Base-by-base conservation (phyloP, 2,888 invertebrate genomes). In the Lingula anatina region DNA sequence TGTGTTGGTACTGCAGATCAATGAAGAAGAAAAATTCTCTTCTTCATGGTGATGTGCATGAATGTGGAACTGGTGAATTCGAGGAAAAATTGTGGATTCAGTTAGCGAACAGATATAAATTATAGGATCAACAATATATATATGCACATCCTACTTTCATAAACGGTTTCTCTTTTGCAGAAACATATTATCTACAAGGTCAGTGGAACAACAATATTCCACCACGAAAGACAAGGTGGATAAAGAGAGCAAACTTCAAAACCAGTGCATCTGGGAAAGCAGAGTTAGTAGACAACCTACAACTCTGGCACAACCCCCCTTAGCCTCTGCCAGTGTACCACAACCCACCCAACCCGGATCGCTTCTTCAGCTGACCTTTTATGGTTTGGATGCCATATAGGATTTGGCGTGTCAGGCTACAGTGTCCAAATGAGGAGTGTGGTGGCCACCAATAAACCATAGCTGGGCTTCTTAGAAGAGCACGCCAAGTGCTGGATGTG, bases 251-350 rank as follows among this genome's bases (percentile, higher is more conserved):
- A 3, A 25, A 55, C 21, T 59, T 56, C 21, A 25, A 25, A 2
- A 37, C 12, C 37, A 36, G 27, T 18, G 35, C 26, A 28, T 41
- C 18, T 21, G 54, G 55, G 15, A 39, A 31, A 15, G 28, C 37
- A 2, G 51, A 54, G 43, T 20, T 59, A 7, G 24, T 53, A 2
- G 25, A 42, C 28, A 28, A 40, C 43, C n/a, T n/a, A n/a, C n/a
- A n/a, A n/a, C 38, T 56, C 15, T 59, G 57, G 57, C 54, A 42
- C 46, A 48, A 58, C 41, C 57, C 60, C 5, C 60, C 56, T 15
- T 50, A 52, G 41, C 53, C 57, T 15, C 18, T 49, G 15, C n/a
- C 49, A 4, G 35, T 26, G 12, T 18, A 15, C 27, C 44, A 21
- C 36, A 24, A 37, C 2, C 12, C 27, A 20, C 54, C 55, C 2